A percentile compares a stretch with the other conserved stretches of the same genome.
Evolutionary conservation across 2,797 vertebrate species (phyloP).

Genomic region (Limnodromus scolopaceus): DNA sequence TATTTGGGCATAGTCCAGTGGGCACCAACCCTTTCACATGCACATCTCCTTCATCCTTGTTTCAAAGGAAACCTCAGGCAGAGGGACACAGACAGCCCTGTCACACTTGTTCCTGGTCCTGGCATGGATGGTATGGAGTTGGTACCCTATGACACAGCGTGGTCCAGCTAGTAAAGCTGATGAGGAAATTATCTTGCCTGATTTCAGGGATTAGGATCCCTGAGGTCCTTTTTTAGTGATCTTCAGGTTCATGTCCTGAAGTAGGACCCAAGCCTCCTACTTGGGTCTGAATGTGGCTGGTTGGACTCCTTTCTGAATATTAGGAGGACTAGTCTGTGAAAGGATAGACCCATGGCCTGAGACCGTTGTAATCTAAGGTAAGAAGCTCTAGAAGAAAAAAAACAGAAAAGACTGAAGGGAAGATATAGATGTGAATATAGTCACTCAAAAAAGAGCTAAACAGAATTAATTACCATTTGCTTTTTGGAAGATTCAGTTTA

Average conservation of each 20-base stretch:
- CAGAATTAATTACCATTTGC: background rate
- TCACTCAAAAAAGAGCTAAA: background rate
- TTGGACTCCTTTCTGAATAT: background rate
- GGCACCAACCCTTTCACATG: background rate
- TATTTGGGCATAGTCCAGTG: background rate
- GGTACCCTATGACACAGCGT: background rate
- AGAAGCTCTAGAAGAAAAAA: background rate
- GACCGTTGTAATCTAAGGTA: background rate
- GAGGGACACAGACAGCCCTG: background rate
- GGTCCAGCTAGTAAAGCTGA: background rate
- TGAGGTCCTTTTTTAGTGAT: background rate
- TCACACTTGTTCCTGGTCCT: background rate
- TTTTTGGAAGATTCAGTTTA: background rate
- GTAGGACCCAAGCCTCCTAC: no score
- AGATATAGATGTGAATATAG: background rate
- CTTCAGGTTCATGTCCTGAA: background rate
- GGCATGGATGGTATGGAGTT: background rate
- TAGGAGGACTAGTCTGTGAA: background rate
- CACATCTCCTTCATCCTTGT: background rate
- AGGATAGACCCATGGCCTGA: background rate
- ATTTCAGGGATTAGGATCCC: background rate
- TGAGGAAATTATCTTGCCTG: background rate
- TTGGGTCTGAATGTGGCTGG: background rate
- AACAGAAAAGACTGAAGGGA: background rate
- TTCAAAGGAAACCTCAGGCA: background rate